Evolutionary conservation across 2,113 vertebrate species (phyloP), one percentile per base, ranked within the genome.

Genomic region (Desmodus rotundus): DNA sequence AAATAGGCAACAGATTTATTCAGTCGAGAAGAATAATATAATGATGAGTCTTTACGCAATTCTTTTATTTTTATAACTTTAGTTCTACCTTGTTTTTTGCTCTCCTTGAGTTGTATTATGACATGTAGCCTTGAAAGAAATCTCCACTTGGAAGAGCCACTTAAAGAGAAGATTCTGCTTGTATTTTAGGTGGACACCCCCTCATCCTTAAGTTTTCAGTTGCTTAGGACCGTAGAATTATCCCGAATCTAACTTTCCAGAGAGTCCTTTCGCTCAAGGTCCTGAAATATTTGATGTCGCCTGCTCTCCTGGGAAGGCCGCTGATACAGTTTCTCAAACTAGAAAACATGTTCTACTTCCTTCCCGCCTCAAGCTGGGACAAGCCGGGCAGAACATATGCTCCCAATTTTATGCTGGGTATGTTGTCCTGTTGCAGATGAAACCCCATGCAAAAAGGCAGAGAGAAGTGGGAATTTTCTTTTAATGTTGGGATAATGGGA

Each of bases 401-500:
- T 83, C 63, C 68, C 8, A 26, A 13, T 89, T 80, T 87, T 41
- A 50, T 36, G 0, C 33, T 16, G 33, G 0, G 0, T 16, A n/a
- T 11, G 2, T 63, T 47, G 22, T 31, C 24, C 31, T 33, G 15
- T 33, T 70, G 17, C 43, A 68, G 67, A 63, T 28, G 70, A 61
- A 92, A 28, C 12, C 16, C 33, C 47, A 45, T 0, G 15, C 45
- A 58, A 77, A 90, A 81, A 47, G 33, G 41, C 31, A 80, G 50
- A 47, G 15, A 24, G 22, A 89, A 43, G 28, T 63, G 8, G 10
- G 41, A 33, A 63, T 86, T 50, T 87, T 67, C 63, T 28, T 83
- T 83, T 74, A 74, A 56, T 87, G 68, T 52, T 89, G 87, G 36
- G 78, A 82, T 90, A 47, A 90, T 95, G 77, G 92, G 90, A 84